These are phyloP conservation scores for Actinia tenebrosa DNA, from an alignment of 64 coral and sea anemone genomes.

Conservation along the genomic window DNA sequence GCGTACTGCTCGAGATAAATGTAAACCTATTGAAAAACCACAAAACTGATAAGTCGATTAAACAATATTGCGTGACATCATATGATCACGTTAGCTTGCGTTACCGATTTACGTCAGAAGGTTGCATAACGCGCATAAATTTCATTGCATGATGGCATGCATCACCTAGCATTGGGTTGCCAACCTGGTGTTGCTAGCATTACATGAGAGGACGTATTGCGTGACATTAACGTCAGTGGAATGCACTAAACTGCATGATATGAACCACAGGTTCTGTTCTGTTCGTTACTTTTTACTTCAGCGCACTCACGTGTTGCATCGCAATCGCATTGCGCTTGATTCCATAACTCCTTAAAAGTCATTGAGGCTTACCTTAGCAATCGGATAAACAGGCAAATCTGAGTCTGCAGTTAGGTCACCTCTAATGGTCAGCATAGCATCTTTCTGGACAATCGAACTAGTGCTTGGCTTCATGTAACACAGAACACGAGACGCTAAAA, in stretches of 20 bases:
- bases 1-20: conserved; percentile 61
- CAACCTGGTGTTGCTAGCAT: too few species aligned
- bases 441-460: conserved; percentile 50
- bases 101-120: neutral
- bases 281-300: too few species aligned
- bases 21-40: neutral
- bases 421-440: conserved; percentile 70
- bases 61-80: neutral
- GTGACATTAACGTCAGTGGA: too few species aligned
- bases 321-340: neutral
- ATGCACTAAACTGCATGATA: too few species aligned
- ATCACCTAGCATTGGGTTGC: too few species aligned
- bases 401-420: conserved; percentile 31
- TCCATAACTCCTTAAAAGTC: neutral
- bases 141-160: too few species aligned
- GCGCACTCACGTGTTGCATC: neutral
- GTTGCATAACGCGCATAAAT: neutral
- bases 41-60: neutral
- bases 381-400: conserved; percentile 31
- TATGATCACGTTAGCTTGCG: too few species aligned
- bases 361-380: neutral
- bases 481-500: conserved; percentile 54
- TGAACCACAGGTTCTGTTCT: too few species aligned
- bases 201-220: too few species aligned
- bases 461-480: conserved; percentile 40